phyloP scores from a whole-genome alignment of 2,888 invertebrate species.

The Palloptera scutellata region DNA sequence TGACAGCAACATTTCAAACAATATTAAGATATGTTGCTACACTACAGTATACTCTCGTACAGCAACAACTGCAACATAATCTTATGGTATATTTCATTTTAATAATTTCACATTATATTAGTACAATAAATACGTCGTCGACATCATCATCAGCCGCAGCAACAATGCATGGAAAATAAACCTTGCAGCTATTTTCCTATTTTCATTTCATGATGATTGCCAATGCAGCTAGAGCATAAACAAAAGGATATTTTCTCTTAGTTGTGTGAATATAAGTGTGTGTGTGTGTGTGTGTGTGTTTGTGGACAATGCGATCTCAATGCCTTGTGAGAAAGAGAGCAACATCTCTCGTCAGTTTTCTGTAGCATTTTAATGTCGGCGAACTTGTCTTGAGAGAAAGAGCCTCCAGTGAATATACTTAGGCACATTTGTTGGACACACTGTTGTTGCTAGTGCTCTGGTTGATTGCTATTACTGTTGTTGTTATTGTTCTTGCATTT shows the following conservation, averaged over 20 bases:
- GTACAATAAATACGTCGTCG: background rate
- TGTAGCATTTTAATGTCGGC: no score
- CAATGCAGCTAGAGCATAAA: no score
- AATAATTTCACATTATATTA: constrained; percentile 33
- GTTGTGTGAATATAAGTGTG: background rate
- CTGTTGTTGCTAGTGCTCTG: no score
- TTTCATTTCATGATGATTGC: background rate
- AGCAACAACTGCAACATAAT: constrained; percentile 15
- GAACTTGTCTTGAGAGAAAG: no score
- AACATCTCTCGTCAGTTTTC: no score
- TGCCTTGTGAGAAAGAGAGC: background rate
- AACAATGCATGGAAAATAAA: constrained; percentile 10
- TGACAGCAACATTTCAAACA: background rate
- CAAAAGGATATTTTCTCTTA: no score
- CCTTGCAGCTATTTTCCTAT: constrained; percentile 12
- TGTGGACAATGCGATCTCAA: background rate
- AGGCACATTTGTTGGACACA: no score
- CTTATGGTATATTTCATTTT: constrained; percentile 32
- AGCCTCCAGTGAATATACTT: no score
- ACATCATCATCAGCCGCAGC: no score
- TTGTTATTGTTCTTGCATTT: constrained; percentile 2
- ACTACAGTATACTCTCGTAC: constrained; percentile 1
- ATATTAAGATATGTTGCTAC: no score
- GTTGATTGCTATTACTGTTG: background rate
- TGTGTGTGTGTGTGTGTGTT: background rate